A percentile compares a stretch with the other conserved stretches of the same genome.
Conservation (phyloP, 2,113 vertebrate genomes). For the Dinomys branickii region DNA sequence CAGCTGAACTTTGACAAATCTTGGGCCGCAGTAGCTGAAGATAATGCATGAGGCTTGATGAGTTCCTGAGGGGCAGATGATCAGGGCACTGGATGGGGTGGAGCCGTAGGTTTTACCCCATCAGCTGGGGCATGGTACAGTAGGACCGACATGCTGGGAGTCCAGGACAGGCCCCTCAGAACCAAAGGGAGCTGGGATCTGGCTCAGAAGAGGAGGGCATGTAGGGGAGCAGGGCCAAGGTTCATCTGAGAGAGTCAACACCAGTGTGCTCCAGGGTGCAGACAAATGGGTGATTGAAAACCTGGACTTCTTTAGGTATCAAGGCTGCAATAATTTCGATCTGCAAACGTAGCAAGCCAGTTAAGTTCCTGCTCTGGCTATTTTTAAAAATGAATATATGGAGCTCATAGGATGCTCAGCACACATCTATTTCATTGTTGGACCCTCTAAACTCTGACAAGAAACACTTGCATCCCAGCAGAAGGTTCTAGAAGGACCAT, state of each 20-base stretch:
- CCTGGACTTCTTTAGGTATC: background rate
- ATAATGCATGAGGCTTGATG: background rate
- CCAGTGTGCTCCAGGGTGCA: background rate
- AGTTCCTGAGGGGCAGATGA: background rate
- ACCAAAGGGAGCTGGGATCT: background rate
- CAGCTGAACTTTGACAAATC: background rate
- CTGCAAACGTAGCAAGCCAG: background rate
- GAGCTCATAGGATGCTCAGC: background rate
- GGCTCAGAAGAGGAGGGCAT: background rate
- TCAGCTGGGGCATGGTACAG: background rate
- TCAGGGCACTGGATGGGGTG: rapidly evolving
- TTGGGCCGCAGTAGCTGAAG: background rate
- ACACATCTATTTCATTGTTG: background rate
- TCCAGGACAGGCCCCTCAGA: background rate
- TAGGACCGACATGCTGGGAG: background rate
- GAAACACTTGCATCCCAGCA: background rate
- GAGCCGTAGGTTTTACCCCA: background rate
- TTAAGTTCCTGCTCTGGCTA: background rate
- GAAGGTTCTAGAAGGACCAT: conserved; percentile 38
- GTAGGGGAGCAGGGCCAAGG: background rate
- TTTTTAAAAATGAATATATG: background rate
- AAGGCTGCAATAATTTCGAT: background rate
- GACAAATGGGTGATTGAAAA: background rate
- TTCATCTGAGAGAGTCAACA: background rate
- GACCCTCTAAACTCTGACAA: background rate